A percentile compares a stretch with the other conserved stretches of the same genome.
Conservation (phyloP, 2,113 vertebrate genomes). For the Meriones unguiculatus region DNA sequence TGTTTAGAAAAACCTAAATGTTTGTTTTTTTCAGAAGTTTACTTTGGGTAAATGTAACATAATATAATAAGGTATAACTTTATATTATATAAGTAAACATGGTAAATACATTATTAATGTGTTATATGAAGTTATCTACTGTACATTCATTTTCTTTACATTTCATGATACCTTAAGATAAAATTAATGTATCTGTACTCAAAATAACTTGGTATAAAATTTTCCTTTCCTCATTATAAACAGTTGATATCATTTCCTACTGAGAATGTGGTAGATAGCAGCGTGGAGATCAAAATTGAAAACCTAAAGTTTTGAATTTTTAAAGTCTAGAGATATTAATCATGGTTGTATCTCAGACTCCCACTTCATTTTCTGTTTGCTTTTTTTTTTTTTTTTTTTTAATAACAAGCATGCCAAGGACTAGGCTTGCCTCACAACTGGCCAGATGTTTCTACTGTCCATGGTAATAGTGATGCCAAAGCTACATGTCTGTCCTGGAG, state of each 20-base stretch:
- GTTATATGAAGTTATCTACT: not conserved
- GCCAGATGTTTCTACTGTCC: constrained; percentile 74
- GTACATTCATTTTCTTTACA: constrained; percentile 2
- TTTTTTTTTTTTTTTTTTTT: constrained; percentile 65
- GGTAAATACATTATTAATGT: not conserved
- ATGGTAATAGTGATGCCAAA: constrained; percentile 74
- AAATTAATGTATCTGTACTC: not conserved
- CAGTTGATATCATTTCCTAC: constrained; percentile 11
- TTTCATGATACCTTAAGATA: not conserved
- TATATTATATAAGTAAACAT: not conserved
- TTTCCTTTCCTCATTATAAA: not conserved
- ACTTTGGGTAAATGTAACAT: constrained; percentile 26
- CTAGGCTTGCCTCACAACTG: constrained; percentile 78
- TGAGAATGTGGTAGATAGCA: not conserved
- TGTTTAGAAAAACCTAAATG: constrained; percentile 43
- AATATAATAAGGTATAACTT: not conserved
- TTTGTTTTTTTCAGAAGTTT: not conserved
- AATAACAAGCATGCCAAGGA: constrained; percentile 55
- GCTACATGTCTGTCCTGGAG: constrained; percentile 95
- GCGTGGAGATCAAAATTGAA: constrained; percentile 1
- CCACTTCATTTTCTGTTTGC: constrained; percentile 43
- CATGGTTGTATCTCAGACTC: not conserved
- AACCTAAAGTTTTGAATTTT: not conserved
- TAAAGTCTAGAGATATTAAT: constrained; percentile 20
- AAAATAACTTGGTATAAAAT: constrained; percentile 13